Evolutionary conservation across 2,113 vertebrate genomes (phyloP).

Genomic region (Diphyllodes magnificus): DNA sequence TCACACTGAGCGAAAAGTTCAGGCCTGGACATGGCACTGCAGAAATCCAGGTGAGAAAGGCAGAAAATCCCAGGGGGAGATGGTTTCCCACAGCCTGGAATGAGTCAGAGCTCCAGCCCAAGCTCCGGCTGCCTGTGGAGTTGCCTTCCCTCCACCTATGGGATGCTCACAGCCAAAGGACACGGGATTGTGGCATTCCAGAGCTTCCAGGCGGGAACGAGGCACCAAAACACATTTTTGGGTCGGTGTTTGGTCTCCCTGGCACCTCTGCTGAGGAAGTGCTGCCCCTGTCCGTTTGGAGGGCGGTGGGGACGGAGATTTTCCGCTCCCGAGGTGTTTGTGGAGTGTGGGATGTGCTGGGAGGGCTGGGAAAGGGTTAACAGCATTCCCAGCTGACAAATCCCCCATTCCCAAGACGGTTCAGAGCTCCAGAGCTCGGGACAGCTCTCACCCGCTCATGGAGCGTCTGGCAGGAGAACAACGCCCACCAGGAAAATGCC

Average conservation of each 20-base stretch:
- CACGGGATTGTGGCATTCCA: not conserved
- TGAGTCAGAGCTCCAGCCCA: not conserved
- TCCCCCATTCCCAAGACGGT: accelerated
- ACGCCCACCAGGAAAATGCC: not conserved
- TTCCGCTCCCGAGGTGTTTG: not conserved
- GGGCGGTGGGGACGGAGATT: not conserved
- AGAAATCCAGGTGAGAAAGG: not conserved
- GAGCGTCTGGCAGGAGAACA: not conserved
- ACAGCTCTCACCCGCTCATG: not conserved
- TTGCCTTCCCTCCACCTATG: not conserved
- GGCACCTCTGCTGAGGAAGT: not conserved
- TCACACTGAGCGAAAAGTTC: not conserved
- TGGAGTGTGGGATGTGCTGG: accelerated
- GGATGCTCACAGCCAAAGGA: not conserved
- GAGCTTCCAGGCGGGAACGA: not conserved
- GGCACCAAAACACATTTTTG: not conserved
- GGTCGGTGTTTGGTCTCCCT: not conserved
- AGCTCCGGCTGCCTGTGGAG: not conserved
- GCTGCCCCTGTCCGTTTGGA: not conserved
- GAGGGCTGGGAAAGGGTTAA: not conserved
- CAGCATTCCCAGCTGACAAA: not conserved
- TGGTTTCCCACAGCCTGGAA: not conserved
- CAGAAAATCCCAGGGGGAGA: not conserved
- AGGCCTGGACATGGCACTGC: not conserved
- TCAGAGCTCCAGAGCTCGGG: not conserved